A percentile compares a stretch with the other conserved stretches of the same genome.
Conservation (phyloP, 2,888 invertebrate genomes). For the Drosophila sordidula region DNA sequence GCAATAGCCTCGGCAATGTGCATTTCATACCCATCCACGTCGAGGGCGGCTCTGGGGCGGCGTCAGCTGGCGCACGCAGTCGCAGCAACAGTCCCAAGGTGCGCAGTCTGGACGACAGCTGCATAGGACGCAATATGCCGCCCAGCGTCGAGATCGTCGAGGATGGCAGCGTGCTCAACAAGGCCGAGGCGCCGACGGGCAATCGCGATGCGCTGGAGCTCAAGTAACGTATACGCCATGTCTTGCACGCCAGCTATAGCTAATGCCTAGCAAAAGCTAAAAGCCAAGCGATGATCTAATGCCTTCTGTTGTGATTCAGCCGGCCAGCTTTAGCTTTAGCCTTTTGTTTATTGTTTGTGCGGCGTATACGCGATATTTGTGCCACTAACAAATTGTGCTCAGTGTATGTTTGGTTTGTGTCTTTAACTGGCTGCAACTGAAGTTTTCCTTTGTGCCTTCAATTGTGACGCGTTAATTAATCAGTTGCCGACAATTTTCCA, state of each 20-base stretch:
- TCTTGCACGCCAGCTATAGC: slow-evolving; percentile 7
- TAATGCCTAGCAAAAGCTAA: not conserved
- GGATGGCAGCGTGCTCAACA: slow-evolving; percentile 68
- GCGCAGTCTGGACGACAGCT: slow-evolving; percentile 82
- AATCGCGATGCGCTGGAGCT: slow-evolving; percentile 59
- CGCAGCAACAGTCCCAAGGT: slow-evolving; percentile 72
- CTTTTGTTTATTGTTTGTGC: slow-evolving; percentile 39
- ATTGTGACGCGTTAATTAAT: slow-evolving; percentile 55
- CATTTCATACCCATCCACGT: slow-evolving; percentile 84
- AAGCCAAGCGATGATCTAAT: slow-evolving; percentile 39
- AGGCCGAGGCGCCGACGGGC: slow-evolving; percentile 21
- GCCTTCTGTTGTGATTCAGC: slow-evolving; percentile 24
- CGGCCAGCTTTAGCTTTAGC: slow-evolving; percentile 9
- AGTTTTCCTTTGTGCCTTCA: slow-evolving; percentile 39
- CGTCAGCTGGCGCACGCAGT: slow-evolving; percentile 48
- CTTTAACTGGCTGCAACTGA: slow-evolving; percentile 23
- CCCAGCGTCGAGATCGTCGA: slow-evolving; percentile 81
- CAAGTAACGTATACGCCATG: slow-evolving; percentile 64
- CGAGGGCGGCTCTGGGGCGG: slow-evolving; percentile 59
- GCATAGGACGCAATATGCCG: slow-evolving; percentile 66
- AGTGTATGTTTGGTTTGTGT: not conserved
- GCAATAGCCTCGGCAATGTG: slow-evolving; percentile 82
- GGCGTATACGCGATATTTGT: slow-evolving; percentile 53
- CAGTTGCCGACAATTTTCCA: slow-evolving; percentile 22
- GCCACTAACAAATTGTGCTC: slow-evolving; percentile 17